These are phyloP conservation scores for Corbicula japonica DNA, from an alignment of 2,888 invertebrate species.

Conservation along the genomic window DNA sequence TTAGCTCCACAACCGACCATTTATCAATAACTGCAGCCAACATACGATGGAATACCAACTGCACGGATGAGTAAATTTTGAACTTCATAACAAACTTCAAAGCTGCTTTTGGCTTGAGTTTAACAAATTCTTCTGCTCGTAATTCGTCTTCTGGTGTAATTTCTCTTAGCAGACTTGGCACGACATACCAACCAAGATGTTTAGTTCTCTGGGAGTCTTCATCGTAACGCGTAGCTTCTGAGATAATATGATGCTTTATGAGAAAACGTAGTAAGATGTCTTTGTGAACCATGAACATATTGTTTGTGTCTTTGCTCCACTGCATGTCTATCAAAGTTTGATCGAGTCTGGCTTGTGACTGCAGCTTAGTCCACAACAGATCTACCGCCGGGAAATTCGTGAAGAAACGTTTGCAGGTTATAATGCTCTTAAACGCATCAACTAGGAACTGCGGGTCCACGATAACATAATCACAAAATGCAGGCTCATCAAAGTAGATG, in stretches of 20 bases:
- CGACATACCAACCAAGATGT: slow-evolving; percentile 11
- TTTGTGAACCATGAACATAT: neutral
- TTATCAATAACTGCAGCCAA: slow-evolving; percentile 2
- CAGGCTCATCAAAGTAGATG: slow-evolving; percentile 8
- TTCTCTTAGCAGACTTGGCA: slow-evolving; percentile 14
- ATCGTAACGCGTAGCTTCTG: slow-evolving; percentile 7
- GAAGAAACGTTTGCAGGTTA: slow-evolving; percentile 1
- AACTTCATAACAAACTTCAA: slow-evolving; percentile 17
- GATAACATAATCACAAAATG: neutral
- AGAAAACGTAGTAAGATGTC: slow-evolving; percentile 2
- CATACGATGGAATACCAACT: neutral
- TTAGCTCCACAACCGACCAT: neutral
- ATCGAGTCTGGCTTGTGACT: neutral
- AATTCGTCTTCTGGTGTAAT: too few relatives aligned
- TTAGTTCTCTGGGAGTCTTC: neutral
- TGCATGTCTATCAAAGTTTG: neutral
- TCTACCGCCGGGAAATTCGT: neutral
- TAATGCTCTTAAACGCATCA: slow-evolving; percentile 15
- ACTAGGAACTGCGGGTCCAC: slow-evolving; percentile 10
- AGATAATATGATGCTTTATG: slow-evolving; percentile 19
- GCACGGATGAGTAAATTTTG: neutral
- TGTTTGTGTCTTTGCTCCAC: neutral
- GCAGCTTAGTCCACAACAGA: neutral
- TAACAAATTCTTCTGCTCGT: too few relatives aligned
- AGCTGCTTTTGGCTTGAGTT: too few relatives aligned